These are phyloP conservation scores for Corythaeola cristata DNA, from an alignment of 2,113 vertebrate genomes.

Conservation along the genomic window DNA sequence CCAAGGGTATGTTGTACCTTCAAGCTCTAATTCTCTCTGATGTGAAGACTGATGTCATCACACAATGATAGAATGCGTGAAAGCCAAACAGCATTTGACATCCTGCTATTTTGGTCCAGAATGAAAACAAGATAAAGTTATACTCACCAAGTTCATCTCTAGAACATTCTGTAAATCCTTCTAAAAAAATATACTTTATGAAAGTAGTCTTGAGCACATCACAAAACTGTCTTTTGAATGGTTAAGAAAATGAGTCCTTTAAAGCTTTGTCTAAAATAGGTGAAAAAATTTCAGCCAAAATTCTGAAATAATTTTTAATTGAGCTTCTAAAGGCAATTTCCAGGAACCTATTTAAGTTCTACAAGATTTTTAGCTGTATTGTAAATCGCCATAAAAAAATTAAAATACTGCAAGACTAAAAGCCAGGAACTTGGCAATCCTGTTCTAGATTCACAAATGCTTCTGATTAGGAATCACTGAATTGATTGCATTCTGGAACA, in stretches of 20 bases:
- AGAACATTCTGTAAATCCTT: background rate
- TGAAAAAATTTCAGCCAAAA: background rate
- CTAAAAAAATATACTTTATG: background rate
- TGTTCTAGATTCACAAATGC: background rate
- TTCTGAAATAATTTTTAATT: background rate
- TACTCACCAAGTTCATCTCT: background rate
- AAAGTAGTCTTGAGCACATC: background rate
- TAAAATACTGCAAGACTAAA: background rate
- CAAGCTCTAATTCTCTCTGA: background rate
- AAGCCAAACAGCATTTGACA: background rate
- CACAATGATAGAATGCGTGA: background rate
- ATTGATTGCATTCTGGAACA: background rate
- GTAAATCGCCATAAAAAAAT: background rate
- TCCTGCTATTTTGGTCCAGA: background rate
- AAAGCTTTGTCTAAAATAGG: background rate
- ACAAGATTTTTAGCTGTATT: background rate
- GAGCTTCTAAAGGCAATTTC: background rate
- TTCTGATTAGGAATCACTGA: background rate
- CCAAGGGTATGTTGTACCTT: background rate
- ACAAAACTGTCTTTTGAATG: background rate
- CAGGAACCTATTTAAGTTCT: background rate
- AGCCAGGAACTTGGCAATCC: background rate
- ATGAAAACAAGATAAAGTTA: background rate
- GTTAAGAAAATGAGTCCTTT: background rate
- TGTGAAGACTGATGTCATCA: background rate